phyloP scores from a whole-genome alignment of 2,113 vertebrate species.

The Poicephalus meyeri region DNA sequence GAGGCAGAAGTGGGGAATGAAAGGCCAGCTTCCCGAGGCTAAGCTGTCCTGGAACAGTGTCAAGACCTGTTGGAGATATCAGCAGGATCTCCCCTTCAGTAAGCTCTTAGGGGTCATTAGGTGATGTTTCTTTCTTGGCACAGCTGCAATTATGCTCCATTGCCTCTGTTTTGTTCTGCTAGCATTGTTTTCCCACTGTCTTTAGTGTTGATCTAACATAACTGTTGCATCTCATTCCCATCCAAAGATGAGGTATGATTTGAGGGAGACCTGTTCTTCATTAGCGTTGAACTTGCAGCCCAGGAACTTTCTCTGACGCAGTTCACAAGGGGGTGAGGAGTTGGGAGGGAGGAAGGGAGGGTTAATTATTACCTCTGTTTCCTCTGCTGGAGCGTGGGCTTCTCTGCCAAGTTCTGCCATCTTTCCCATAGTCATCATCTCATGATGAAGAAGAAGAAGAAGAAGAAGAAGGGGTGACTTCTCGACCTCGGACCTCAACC shows the following conservation, averaged over 20 bases:
- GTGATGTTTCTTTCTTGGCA: constrained; percentile 68
- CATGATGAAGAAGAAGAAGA: too few relatives aligned
- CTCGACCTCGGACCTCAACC: too few relatives aligned
- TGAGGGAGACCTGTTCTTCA: constrained; percentile 70
- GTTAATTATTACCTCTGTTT: constrained; percentile 59
- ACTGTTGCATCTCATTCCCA: constrained; percentile 61
- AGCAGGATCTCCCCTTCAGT: constrained; percentile 44
- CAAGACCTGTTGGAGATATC: constrained; percentile 10
- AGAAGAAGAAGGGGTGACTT: too few relatives aligned
- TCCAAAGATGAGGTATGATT: constrained; percentile 35
- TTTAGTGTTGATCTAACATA: constrained; percentile 66
- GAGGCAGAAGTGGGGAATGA: background rate
- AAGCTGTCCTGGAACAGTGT: background rate
- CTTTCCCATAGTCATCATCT: too few relatives aligned
- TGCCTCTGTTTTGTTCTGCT: constrained; percentile 60
- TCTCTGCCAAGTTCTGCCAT: background rate
- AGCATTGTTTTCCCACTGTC: constrained; percentile 66
- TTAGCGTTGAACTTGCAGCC: constrained; percentile 64
- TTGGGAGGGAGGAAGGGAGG: background rate
- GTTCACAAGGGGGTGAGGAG: constrained; percentile 60
- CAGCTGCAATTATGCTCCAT: constrained; percentile 51
- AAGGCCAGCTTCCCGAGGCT: background rate
- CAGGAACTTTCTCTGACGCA: constrained; percentile 45
- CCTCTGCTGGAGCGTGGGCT: constrained; percentile 5
- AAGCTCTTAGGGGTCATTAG: constrained; percentile 54